phyloP scores from a whole-genome alignment of 2,888 invertebrate genomes.

The Erebia palarica region DNA sequence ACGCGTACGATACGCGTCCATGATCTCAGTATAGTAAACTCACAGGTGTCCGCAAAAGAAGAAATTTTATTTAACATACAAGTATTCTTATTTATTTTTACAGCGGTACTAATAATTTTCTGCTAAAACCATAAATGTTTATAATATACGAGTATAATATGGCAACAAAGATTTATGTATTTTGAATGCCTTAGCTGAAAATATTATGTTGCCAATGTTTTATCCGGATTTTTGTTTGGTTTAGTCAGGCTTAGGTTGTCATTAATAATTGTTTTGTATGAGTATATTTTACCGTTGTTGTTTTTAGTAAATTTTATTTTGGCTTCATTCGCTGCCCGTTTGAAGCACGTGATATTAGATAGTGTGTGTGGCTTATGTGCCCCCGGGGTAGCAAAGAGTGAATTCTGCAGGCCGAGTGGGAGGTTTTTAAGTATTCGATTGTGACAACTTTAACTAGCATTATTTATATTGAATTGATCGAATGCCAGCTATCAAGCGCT shows the following conservation, averaged over 20 bases:
- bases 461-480: too few species aligned
- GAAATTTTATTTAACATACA: background rate
- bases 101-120: background rate
- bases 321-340: conserved; percentile 56
- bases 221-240: conserved; percentile 53
- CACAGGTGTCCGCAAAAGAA: background rate
- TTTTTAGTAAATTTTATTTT: conserved; percentile 77
- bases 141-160: background rate
- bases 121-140: too few species aligned
- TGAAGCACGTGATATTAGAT: conserved; percentile 76
- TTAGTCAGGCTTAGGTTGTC: conserved; percentile 62
- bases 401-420: too few species aligned
- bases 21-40: conserved; percentile 12
- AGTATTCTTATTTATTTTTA: conserved; percentile 2
- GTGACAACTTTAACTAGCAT: too few species aligned
- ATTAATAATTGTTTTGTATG: conserved; percentile 61
- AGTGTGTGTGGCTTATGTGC: conserved; percentile 51
- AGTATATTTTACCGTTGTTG: conserved; percentile 76
- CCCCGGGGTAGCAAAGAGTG: background rate
- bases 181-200: background rate
- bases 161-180: background rate
- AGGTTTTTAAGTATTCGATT: too few species aligned
- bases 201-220: conserved; percentile 29
- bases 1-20: background rate
- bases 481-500: too few species aligned